Evolutionary conservation across 2,888 invertebrate genomes (phyloP), one percentile per base, ranked within the genome.

Genomic region (Rhagonycha lutea): DNA sequence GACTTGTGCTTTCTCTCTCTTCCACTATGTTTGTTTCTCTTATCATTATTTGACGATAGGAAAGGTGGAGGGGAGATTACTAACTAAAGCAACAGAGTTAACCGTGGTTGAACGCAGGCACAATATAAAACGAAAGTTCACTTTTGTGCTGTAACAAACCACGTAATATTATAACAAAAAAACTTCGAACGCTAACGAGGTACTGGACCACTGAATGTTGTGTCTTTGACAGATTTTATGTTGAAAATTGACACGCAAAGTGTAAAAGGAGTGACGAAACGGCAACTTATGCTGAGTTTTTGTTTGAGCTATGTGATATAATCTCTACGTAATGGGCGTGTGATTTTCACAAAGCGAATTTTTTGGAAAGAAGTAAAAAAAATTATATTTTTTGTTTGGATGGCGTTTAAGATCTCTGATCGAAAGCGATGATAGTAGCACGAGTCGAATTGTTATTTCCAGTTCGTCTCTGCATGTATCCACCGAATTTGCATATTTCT

Each of bases 71-170:
- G 74, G 67, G 70, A 65, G 28, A 28, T 28, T 65, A 69, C 75
- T 62, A 63, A 72, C 62, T 72, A 72, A 60, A 60, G 69, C 76
- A 76, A 76, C 76, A 72, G 70, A 76, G 76, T 76, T 72, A 65
- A 62, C 72, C 29, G 72, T 68, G 76, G 73, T 76, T 73, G 73
- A 73, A 68, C 72, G 69, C 72, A 72, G 72, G 72, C 76, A 47
- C 47, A 70, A 76, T 76, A 65, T 65, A 73, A 76, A 76, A 73
- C 73, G 76, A 76, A 73, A 73, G 72, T 75, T 72, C 47, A 73
- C n/a, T 72, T 72, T 63, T 69, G 8, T 23, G 63, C n/a, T 26
- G 63, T 65, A 65, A 65, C 63, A 4, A 61, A 65, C 23, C 23
- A 65, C 12, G 23, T 65, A 24, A n/a, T 65, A 24, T 65, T 65